A percentile compares a stretch with the other conserved stretches of the same genome.
Conservation (phyloP, 2,888 invertebrate species). For the Cyrtodaria siliqua region DNA sequence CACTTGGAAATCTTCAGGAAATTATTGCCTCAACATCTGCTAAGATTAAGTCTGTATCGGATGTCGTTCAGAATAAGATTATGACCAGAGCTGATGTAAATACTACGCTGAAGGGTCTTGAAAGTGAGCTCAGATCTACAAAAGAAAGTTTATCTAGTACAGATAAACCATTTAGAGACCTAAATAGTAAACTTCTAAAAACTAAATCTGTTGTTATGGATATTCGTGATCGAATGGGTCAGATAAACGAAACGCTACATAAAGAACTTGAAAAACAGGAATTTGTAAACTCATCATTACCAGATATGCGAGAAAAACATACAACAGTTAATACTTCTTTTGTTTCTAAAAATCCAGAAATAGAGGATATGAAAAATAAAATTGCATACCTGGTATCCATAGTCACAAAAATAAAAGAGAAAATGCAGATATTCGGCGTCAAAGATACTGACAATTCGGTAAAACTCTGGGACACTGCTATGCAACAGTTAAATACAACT, state of each 20-base stretch:
- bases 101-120: neutral
- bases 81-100: conserved; percentile 19
- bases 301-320: conserved; percentile 30
- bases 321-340: conserved; percentile 28
- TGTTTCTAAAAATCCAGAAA: conserved; percentile 17
- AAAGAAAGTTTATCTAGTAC: neutral
- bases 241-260: conserved; percentile 24
- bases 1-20: neutral
- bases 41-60: neutral
- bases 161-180: conserved; percentile 12
- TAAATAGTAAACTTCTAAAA: neutral
- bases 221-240: neutral
- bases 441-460: conserved; percentile 46
- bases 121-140: neutral
- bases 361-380: conserved; percentile 9
- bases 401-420: conserved; percentile 50
- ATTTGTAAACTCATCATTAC: conserved; percentile 39
- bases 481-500: conserved; percentile 37
- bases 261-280: conserved; percentile 42
- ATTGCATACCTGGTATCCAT: conserved; percentile 12
- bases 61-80: neutral
- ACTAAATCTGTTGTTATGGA: neutral
- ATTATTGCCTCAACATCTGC: neutral
- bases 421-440: conserved; percentile 49
- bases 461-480: conserved; percentile 34